These are phyloP conservation scores for Brachyptera putata DNA, from an alignment of 2,888 invertebrate genomes.

Conservation along the genomic window DNA sequence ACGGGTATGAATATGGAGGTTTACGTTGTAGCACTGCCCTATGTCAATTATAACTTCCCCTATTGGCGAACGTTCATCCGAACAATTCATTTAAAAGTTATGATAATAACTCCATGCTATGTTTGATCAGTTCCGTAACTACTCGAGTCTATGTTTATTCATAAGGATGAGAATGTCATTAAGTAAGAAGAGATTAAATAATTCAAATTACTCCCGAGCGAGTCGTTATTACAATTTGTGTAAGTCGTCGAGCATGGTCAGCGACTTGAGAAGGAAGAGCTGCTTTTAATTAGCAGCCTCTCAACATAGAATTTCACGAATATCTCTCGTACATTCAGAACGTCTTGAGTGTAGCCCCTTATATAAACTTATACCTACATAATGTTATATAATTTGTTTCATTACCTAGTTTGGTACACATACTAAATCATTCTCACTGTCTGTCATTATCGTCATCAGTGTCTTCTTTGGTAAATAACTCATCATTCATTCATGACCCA, in stretches of 20 bases:
- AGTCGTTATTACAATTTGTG: background rate
- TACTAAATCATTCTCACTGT: background rate
- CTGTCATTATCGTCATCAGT: background rate
- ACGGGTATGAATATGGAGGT: no score
- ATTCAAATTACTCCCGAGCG: background rate
- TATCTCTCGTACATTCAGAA: no score
- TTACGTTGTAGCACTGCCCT: no score
- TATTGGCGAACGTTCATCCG: background rate
- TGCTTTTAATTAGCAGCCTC: no score
- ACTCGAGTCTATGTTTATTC: background rate
- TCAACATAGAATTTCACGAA: no score
- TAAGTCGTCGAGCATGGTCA: background rate
- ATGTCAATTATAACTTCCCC: no score
- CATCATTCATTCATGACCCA: no score
- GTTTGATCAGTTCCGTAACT: background rate
- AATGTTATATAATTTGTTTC: no score
- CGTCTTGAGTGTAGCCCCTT: no score
- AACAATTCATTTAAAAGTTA: background rate
- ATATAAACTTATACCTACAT: no score
- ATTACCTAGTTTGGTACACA: no score
- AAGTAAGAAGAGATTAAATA: no score
- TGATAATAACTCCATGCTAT: background rate
- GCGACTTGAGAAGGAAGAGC: background rate
- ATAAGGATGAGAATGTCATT: background rate
- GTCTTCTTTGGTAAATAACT: background rate